Base-by-base conservation (phyloP, 2,888 invertebrate genomes). In the Cryptus viduatorius region DNA sequence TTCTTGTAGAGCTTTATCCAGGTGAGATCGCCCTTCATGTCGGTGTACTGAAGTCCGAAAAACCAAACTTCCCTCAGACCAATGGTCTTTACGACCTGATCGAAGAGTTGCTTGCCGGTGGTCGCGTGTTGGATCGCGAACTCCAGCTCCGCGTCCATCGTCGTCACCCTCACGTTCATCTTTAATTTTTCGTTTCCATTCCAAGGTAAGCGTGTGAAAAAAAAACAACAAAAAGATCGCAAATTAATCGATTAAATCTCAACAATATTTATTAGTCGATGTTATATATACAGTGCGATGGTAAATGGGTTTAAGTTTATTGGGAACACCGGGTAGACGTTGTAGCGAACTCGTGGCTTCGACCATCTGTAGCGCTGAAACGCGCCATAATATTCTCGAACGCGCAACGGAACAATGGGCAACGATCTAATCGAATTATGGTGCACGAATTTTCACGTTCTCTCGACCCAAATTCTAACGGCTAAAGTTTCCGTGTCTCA, bases 91-190 rank as follows among this genome's bases (percentile, higher is more conserved):
- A 99, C 99, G 92, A 99, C 99, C 96, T 99, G 99, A 95, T 99
- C 99, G 95, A 99, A 99, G 87, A 99, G 96, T 95, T 99, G 99
- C 95, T 99, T 99, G 94, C 99, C 99, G 90, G 99, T 99, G 92
- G 99, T 99, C 94, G 98, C 98, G 94, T 98, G 98, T 96, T 99
- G 99, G 96, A 99, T 99, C 95, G 99, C 98, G 96, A 99, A 99
- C 96, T 99, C 99, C 97, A 99, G 96, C 96, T 99, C 99, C 95
- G 99, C 99, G 96, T 99, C 99, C 99, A 99, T 99, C 94, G 99
- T 99, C 94, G 98, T 99, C 95, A 99, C 99, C 95, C 99, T 98
- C 94, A 99, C 99, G 96, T 99, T 99, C 96, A 99, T 98, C 98
- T 87, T 84, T 50, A 46, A 68, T 75, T 77, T 42, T 48, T 59